These are phyloP conservation scores for Irena cyanogastra DNA, from an alignment of 2,113 vertebrate genomes.

Conservation along the genomic window DNA sequence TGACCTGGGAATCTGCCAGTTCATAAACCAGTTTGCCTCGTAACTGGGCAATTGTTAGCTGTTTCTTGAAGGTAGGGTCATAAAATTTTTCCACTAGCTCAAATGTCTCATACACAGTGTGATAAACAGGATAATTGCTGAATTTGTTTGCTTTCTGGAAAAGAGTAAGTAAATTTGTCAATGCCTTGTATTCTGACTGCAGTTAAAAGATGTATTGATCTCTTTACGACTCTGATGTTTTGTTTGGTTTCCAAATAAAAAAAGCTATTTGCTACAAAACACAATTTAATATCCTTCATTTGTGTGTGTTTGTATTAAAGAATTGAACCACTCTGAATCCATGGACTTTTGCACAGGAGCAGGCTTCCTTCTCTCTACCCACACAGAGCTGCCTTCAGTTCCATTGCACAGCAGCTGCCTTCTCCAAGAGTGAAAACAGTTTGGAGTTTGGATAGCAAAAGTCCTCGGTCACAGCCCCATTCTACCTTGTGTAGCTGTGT, in stretches of 20 bases:
- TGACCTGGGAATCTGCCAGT: conserved; percentile 82
- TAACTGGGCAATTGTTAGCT: conserved; percentile 82
- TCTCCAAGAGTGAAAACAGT: neutral
- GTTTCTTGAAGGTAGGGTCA: conserved; percentile 85
- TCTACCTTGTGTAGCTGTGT: neutral
- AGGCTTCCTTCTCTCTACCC: neutral
- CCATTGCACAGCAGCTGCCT: neutral
- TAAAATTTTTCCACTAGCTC: conserved; percentile 91
- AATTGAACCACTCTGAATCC: neutral
- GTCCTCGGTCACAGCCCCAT: neutral
- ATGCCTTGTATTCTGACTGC: neutral
- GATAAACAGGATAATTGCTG: conserved; percentile 93
- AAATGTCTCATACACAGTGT: conserved; percentile 93
- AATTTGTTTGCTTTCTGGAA: conserved; percentile 85
- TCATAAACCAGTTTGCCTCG: conserved; percentile 84
- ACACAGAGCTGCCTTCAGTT: neutral
- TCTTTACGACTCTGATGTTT: neutral
- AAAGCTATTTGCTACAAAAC: neutral
- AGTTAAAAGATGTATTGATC: neutral
- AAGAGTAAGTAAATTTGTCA: conserved; percentile 35
- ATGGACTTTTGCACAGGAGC: neutral
- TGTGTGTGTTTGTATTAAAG: neutral
- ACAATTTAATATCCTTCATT: neutral
- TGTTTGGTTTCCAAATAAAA: neutral
- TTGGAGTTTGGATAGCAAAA: neutral